These are phyloP conservation scores for Ctenoplectra terminalis DNA, from an alignment of 1,140 invertebrate genomes.

Conservation along the genomic window DNA sequence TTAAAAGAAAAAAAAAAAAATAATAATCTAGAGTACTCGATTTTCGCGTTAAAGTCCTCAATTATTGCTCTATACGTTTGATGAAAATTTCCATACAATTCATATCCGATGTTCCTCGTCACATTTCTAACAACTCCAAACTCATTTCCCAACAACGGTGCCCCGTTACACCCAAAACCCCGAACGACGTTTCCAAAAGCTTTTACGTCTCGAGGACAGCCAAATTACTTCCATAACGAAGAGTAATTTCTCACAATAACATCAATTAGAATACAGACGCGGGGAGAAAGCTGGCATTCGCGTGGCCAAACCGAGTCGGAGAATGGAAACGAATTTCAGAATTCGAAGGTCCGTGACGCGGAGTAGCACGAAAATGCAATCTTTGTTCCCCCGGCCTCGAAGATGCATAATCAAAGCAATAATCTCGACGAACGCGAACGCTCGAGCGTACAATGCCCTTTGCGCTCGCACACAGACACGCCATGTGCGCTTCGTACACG, in stretches of 20 bases:
- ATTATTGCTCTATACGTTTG: too few relatives aligned
- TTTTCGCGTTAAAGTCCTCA: too few relatives aligned
- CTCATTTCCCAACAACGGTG: background rate
- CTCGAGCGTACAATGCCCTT: background rate
- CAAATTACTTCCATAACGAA: background rate
- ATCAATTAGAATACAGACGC: background rate
- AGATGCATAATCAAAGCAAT: conserved; percentile 27
- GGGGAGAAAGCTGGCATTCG: background rate
- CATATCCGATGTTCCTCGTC: background rate
- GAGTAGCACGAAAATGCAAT: background rate
- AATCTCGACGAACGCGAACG: background rate
- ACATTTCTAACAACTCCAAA: background rate
- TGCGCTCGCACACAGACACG: background rate
- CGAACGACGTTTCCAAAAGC: background rate
- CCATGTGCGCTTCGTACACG: too few relatives aligned
- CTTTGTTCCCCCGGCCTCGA: background rate
- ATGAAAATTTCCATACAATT: too few relatives aligned
- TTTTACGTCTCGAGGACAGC: background rate
- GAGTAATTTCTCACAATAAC: background rate
- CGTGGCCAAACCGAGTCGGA: background rate
- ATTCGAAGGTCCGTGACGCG: background rate
- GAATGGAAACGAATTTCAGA: background rate
- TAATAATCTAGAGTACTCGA: too few relatives aligned
- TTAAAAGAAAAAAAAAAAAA: too few relatives aligned
- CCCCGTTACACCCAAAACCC: background rate